These are phyloP conservation scores for Tragelaphus scriptus DNA, from an alignment of 2,113 vertebrate genomes.

Conservation along the genomic window DNA sequence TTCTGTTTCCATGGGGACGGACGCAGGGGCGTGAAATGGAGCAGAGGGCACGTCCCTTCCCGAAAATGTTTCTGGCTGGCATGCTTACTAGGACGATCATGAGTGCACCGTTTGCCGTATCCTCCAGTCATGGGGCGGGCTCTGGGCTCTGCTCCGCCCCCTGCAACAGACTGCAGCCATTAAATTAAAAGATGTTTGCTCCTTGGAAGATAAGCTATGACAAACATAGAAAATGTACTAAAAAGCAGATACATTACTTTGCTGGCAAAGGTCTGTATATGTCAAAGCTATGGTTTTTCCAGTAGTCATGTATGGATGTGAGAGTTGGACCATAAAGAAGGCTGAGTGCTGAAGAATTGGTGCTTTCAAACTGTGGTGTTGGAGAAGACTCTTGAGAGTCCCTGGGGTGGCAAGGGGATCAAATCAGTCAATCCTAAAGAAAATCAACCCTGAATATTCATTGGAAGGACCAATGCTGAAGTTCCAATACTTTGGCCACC, in stretches of 20 bases:
- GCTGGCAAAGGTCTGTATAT: neutral
- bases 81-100: neutral
- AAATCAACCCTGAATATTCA: neutral
- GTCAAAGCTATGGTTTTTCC: neutral
- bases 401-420: neutral
- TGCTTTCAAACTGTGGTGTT: neutral
- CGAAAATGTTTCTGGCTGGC: neutral
- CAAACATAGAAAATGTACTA: neutral
- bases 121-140: neutral
- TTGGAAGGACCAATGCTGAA: neutral
- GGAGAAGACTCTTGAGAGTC: neutral
- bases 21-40: neutral
- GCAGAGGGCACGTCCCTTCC: rapidly evolving
- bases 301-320: neutral
- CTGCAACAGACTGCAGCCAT: neutral
- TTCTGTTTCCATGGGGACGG: neutral
- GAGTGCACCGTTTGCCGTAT: neutral
- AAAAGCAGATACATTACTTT: neutral
- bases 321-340: neutral
- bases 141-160: neutral
- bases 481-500: neutral
- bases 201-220: neutral
- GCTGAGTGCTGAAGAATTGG: neutral
- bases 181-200: neutral
- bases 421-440: neutral